Base-by-base conservation (phyloP, 2,113 vertebrate species). In the Corythoichthys intestinalis region DNA sequence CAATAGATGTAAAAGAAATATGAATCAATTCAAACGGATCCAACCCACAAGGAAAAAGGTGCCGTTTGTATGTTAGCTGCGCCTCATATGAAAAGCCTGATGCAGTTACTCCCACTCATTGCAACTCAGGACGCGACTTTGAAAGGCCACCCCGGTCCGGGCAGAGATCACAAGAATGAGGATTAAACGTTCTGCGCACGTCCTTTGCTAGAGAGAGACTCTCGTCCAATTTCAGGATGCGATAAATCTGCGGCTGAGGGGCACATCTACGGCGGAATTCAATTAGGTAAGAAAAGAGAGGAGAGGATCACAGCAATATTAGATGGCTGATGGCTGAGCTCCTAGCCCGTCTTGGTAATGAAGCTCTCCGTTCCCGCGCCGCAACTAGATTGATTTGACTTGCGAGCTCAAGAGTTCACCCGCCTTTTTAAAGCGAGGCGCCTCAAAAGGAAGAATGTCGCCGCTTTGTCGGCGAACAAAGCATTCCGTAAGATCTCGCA, bases 211-310 rank as follows among this genome's bases (percentile, higher is more conserved):
- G 80, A 77, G 65, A 74, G 74, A 77, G 73, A 65, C 77, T 85
- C 87, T 81, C 80, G 64, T 84, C 80, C 85, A 88, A 86, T 85
- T 88, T 82, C 79, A 76, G 84, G 84, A 87, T 86, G 85, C 86
- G 83, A 86, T 86, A 81, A 82, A 86, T 88, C 74, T 81, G 75
- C 78, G 72, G 85, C 81, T 77, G 81, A 82, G 83, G 80, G 84
- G 82, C 78, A 82, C 85, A 70, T 90, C 83, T 84, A 69, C 86
- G 76, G 79, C 81, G 84, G 85, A 89, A 88, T 90, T 89, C 86
- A 88, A 91, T 90, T 89, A 91, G 74, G 85, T 77, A 80, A 65
- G 84, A 88, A 87, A 83, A 74, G 85, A 73, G 83, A 81, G 80
- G 82, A 79, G 74, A 80, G 85, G 84, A 86, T 88, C 81, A 79